Percentiles rank a stretch among this genome's conserved stretches.
Conservation (phyloP, 2,888 invertebrate genomes). For the Drosophila meridiana region DNA sequence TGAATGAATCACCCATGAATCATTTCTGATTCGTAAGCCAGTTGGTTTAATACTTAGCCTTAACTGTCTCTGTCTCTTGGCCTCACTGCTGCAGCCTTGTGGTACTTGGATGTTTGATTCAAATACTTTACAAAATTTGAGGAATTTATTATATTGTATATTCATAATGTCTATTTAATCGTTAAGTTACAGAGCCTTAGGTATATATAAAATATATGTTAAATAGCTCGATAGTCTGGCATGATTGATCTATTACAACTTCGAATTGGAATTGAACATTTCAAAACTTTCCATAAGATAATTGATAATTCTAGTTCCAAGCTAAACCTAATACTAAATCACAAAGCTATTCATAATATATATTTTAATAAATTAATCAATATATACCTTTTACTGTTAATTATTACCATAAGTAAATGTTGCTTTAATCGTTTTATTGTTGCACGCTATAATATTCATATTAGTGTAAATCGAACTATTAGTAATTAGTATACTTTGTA, state of each 20-base stretch:
- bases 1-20: background rate
- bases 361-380: background rate
- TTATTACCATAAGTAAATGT: conserved; percentile 2
- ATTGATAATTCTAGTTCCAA: background rate
- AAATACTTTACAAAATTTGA: background rate
- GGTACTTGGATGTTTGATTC: background rate
- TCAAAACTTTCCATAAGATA: too few relatives aligned
- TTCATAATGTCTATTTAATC: too few relatives aligned
- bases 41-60: background rate
- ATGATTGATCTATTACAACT: too few relatives aligned
- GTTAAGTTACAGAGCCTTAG: too few relatives aligned
- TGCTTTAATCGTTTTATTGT: conserved; percentile 30
- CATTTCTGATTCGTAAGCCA: background rate
- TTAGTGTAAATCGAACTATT: conserved; percentile 3
- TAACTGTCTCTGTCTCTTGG: background rate
- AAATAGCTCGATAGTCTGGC: too few relatives aligned
- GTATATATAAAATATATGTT: too few relatives aligned
- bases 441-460: conserved; percentile 17
- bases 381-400: background rate
- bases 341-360: background rate
- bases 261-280: too few relatives aligned
- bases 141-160: too few relatives aligned
- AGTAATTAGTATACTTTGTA: conserved; percentile 13
- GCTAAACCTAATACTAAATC: background rate
- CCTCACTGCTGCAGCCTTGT: too few relatives aligned